Conservation (phyloP, 2,888 invertebrate genomes). For the Theodoxus fluviatilis region DNA sequence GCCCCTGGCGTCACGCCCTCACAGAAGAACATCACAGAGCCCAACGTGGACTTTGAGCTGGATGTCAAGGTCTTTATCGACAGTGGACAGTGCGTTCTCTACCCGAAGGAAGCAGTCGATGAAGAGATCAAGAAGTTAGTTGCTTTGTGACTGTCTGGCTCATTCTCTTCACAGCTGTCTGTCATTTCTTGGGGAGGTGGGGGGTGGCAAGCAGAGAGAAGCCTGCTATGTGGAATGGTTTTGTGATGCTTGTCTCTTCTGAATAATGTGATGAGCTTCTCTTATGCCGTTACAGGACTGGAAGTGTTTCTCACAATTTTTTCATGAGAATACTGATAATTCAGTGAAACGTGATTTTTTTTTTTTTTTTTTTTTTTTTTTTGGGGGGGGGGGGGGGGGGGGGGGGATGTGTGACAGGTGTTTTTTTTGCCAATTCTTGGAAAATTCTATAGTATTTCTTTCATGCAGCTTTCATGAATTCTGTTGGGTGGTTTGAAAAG, state of each 20-base stretch:
- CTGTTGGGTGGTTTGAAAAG: no score
- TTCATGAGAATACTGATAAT: no score
- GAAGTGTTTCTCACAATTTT: not conserved
- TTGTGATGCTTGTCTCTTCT: not conserved
- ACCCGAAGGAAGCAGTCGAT: conserved; percentile 72
- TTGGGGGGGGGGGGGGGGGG: no score
- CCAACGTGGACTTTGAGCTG: conserved; percentile 93
- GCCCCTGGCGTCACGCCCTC: conserved; percentile 29
- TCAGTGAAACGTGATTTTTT: no score
- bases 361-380: no score
- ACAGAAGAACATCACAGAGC: conserved; percentile 47
- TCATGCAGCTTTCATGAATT: no score
- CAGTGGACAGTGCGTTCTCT: conserved; percentile 94
- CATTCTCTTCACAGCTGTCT: not conserved
- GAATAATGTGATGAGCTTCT: not conserved
- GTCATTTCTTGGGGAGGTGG: not conserved
- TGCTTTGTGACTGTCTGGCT: not conserved
- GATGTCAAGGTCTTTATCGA: conserved; percentile 96
- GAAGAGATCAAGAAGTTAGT: conserved; percentile 48
- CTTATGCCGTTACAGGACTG: not conserved
- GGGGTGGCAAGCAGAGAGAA: not conserved
- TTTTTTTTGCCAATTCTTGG: no score
- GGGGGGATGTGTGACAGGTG: no score
- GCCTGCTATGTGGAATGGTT: not conserved
- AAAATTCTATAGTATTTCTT: no score